phyloP scores from a whole-genome alignment of 30 jellyfish, hydroid and myxozoan species.

The Pseudorhiza aurosa region DNA sequence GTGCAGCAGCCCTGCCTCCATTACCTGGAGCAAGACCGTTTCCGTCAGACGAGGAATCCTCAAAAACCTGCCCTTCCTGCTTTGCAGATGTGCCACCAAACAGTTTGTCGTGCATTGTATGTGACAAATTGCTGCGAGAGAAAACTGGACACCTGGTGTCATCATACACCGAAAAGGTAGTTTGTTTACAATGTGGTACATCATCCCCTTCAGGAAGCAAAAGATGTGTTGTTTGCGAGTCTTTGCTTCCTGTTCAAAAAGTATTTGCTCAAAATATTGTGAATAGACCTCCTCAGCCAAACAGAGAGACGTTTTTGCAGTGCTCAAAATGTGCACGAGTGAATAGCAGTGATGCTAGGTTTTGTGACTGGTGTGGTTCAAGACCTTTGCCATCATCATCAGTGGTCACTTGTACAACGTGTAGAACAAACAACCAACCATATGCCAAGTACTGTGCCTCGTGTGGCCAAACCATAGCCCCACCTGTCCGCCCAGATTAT shows the following conservation, averaged over 20 bases:
- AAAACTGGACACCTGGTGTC: conserved; percentile 27
- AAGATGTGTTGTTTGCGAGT: conserved; percentile 91
- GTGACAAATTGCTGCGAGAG: conserved; percentile 57
- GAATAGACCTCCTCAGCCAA: conserved; percentile 81
- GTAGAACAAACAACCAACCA: conserved; percentile 66
- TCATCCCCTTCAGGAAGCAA: conserved; percentile 62
- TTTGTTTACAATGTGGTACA: conserved; percentile 85
- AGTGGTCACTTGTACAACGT: conserved; percentile 67
- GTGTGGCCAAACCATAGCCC: conserved; percentile 76
- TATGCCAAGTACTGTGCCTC: conserved; percentile 79
- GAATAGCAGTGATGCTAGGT: conserved; percentile 93
- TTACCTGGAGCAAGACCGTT: conserved; percentile 57
- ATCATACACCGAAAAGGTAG: conserved; percentile 32
- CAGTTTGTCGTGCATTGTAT: conserved; percentile 54
- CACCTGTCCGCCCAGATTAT: conserved; percentile 81
- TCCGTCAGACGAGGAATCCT: conserved; percentile 28
- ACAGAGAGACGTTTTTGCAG: conserved; percentile 61
- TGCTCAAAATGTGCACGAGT: conserved; percentile 89
- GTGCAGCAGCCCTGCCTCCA: conserved; percentile 88
- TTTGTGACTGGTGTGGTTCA: conserved; percentile 98
- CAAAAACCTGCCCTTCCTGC: conserved; percentile 67
- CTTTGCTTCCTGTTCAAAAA: conserved; percentile 49
- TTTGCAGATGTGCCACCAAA: conserved; percentile 72
- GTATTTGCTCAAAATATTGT: conserved; percentile 57
- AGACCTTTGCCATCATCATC: conserved; percentile 73